Conservation (phyloP, 2,113 vertebrate species). For the Chloebia gouldiae region DNA sequence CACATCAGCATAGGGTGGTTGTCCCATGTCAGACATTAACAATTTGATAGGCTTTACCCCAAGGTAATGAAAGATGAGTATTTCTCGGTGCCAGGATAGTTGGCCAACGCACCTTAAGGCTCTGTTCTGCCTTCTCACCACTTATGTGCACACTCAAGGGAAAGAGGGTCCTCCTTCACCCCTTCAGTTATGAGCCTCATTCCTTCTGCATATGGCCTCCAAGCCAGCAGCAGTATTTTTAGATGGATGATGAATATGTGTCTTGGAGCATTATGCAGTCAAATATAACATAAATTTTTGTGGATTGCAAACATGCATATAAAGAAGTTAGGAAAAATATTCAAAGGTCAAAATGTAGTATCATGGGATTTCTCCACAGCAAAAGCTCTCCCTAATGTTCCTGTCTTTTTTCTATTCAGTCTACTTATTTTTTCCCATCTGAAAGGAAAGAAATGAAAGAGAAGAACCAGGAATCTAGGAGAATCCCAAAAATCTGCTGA, state of each 20-base stretch:
- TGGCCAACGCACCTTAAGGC: not conserved
- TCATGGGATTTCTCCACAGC: not conserved
- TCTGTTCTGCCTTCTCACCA: not conserved
- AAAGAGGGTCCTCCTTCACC: not conserved
- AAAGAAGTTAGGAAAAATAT: conserved; percentile 11
- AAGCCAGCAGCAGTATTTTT: not conserved
- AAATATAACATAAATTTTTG: not conserved
- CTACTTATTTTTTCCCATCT: not conserved
- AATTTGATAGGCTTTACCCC: not conserved
- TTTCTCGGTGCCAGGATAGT: not conserved
- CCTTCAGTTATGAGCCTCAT: not conserved
- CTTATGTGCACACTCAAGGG: accelerated
- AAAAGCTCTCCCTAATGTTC: not conserved
- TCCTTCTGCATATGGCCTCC: not conserved
- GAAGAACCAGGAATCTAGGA: not conserved
- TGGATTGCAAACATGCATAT: not conserved
- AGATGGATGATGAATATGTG: not conserved
- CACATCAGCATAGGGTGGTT: not conserved
- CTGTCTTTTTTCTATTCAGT: not conserved
- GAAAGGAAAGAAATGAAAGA: not conserved
- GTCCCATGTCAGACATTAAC: not conserved
- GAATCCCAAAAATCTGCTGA: not conserved
- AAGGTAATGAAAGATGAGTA: not conserved
- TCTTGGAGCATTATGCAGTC: not conserved
- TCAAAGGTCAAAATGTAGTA: not conserved